Evolutionary conservation across 2,113 vertebrate genomes (phyloP), one percentile per base, ranked within the genome.

Genomic region (Dicrurus megarhynchus): DNA sequence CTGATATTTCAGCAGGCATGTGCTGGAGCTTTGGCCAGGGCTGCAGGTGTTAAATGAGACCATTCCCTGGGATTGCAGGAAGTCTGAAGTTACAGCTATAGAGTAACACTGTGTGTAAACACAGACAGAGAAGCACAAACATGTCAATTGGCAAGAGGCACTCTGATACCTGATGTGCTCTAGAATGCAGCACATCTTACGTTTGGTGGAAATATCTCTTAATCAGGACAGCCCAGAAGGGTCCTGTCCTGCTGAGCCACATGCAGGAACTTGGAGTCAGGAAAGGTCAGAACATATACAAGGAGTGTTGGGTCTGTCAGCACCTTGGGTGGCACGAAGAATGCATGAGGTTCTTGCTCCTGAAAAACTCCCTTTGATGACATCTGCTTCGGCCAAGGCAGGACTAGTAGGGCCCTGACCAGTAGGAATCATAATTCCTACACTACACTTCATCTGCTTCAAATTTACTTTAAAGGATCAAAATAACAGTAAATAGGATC

Each of bases 21-120:
- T 35, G 27, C 52, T 84, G 77, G 39, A 76, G 37, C 70, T 82
- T 35, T 86, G 76, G 63, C 44, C 46, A 73, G 27, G 42, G 56
- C 67, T 90, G 41, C 35, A 33, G 55, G 15, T 78, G 79, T 55
- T 64, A 93, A 53, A 67, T 9, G 64, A 87, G 49, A 76, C 81
- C 79, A 27, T 88, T 95, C 70, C 30, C 87, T 42, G 56, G 64
- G 89, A 88, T 53, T 97, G 92, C 46, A 70, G 35, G n/a, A 60
- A 63, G 65, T 73, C 75, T 97, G 39, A 75, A 86, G 81, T 96
- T 97, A 96, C 95, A 57, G 37, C 88, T 70, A 18, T 53, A 83
- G 90, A 77, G 57, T 83, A 74, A 78, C 94, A 65, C 0, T 41
- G 68, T 63, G 55, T 84, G 47, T 32, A 89, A 95, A 94, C 81